phyloP scores from a whole-genome alignment of 2,113 vertebrate genomes.

The Corythornis vintsioides region DNA sequence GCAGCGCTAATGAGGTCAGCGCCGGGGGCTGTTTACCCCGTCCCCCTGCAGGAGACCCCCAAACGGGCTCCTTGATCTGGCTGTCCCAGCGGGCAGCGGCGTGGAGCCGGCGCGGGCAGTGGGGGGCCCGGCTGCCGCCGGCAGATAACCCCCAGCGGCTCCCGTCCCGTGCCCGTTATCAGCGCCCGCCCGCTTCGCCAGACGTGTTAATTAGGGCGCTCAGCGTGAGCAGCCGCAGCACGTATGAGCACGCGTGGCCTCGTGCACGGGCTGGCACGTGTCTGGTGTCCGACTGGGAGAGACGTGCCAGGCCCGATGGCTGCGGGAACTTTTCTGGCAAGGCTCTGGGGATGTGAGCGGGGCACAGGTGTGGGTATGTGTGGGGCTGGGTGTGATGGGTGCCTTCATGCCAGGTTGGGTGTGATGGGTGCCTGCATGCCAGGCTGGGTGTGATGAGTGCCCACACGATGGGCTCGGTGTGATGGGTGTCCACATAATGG shows the following conservation, averaged over 20 bases:
- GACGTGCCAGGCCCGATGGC: background rate
- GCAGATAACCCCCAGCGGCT: slow-evolving; percentile 45
- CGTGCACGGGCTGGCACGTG: slow-evolving; percentile 2
- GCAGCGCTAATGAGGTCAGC: background rate
- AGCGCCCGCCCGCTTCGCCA: slow-evolving; percentile 30
- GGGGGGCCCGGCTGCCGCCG: slow-evolving; percentile 32
- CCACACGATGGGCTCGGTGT: background rate
- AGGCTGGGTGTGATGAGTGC: background rate
- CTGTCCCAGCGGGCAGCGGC: background rate
- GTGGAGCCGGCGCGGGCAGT: background rate
- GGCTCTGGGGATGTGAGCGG: background rate
- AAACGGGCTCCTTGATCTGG: background rate
- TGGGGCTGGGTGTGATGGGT: fast-evolving
- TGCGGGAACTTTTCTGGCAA: background rate
- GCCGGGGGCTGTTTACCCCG: background rate
- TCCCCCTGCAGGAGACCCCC: background rate
- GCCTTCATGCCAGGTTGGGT: no score
- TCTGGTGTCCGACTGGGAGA: background rate
- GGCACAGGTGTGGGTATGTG: fast-evolving
- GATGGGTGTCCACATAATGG: no score
- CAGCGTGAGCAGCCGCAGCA: slow-evolving; percentile 46
- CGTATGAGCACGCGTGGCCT: slow-evolving; percentile 29
- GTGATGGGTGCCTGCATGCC: background rate
- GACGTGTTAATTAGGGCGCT: slow-evolving; percentile 52
- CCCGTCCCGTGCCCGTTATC: slow-evolving; percentile 28